Percentiles rank a stretch among this genome's conserved stretches.
phyloP scores from a whole-genome alignment of 2,113 vertebrate species.

The Prunella fulvescens region DNA sequence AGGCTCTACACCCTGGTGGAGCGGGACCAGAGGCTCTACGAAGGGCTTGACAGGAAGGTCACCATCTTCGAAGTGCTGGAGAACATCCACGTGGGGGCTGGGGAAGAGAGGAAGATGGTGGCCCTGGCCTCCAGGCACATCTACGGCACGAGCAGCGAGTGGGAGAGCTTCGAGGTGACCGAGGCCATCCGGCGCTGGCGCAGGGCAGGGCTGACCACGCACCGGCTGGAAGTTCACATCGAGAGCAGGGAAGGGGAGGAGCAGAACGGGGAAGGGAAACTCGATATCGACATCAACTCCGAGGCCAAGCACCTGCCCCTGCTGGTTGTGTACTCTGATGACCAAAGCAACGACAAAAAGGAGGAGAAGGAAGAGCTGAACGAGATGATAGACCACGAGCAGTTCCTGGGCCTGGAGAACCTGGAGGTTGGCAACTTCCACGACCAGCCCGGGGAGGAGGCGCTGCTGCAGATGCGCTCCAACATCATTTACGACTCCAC shows the following conservation, averaged over 20 bases:
- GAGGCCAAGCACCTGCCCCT: constrained; percentile 89
- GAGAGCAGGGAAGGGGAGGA: constrained; percentile 74
- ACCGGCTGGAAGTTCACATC: constrained; percentile 89
- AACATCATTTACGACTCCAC: constrained; percentile 94
- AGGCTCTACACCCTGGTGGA: constrained; percentile 91
- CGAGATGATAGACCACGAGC: constrained; percentile 92
- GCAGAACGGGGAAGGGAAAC: constrained; percentile 63
- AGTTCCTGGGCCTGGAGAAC: constrained; percentile 72
- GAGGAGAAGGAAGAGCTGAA: constrained; percentile 86
- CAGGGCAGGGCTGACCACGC: constrained; percentile 79
- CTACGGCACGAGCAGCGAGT: constrained; percentile 84
- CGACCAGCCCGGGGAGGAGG: constrained; percentile 81
- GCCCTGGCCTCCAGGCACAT: constrained; percentile 86
- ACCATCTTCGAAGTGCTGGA: constrained; percentile 84
- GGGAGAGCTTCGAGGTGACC: constrained; percentile 93
- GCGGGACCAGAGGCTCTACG: constrained; percentile 81
- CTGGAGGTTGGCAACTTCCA: constrained; percentile 60
- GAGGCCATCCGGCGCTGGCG: constrained; percentile 84
- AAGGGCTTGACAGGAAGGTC: constrained; percentile 87
- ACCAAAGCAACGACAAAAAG: constrained; percentile 85
- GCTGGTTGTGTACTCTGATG: constrained; percentile 93
- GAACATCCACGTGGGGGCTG: neutral
- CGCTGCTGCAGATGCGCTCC: constrained; percentile 91
- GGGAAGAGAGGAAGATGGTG: constrained; percentile 59
- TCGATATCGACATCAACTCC: constrained; percentile 85